Percentiles rank a stretch among this genome's conserved stretches.
Conservation (phyloP, 2,888 invertebrate genomes). For the Drosophila barbarae region DNA sequence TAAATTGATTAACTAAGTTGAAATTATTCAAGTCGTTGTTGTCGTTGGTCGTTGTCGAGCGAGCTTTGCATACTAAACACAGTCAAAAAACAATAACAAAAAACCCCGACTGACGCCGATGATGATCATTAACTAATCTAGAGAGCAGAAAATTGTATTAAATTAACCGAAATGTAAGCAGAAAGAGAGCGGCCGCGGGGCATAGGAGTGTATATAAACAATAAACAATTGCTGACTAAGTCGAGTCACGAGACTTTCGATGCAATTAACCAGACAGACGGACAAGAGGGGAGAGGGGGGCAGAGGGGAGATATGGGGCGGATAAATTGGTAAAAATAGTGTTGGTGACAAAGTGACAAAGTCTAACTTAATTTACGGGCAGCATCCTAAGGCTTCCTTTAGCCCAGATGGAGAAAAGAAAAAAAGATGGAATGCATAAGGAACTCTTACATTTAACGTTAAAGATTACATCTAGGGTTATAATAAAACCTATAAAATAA, state of each 20-base stretch:
- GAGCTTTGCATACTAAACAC: slow-evolving; percentile 47
- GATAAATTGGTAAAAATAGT: not conserved
- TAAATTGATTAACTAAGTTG: slow-evolving; percentile 50
- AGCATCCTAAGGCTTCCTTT: slow-evolving; percentile 25
- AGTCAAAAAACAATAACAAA: not conserved
- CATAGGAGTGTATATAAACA: slow-evolving; percentile 9
- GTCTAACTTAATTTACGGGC: slow-evolving; percentile 18
- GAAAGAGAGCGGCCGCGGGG: not conserved
- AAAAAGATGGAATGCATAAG: slow-evolving; percentile 7
- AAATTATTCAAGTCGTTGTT: slow-evolving; percentile 40
- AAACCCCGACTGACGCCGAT: slow-evolving; percentile 11
- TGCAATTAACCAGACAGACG: slow-evolving; percentile 36
- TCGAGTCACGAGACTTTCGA: slow-evolving; percentile 60
- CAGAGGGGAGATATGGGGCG: no score
- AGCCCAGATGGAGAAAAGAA: slow-evolving; percentile 15
- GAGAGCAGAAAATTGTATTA: slow-evolving; percentile 64
- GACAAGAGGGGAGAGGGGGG: not conserved
- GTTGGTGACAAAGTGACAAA: slow-evolving; percentile 3
- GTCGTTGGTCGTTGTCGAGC: slow-evolving; percentile 12
- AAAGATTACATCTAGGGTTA: no score
- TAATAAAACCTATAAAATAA: no score
- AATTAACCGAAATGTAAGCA: slow-evolving; percentile 36
- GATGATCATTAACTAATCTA: slow-evolving; percentile 57
- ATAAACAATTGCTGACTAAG: slow-evolving; percentile 47
- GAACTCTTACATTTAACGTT: no score